These are phyloP conservation scores for Aleiodes leptofemur DNA, from an alignment of 2,888 invertebrate species.

Conservation along the genomic window DNA sequence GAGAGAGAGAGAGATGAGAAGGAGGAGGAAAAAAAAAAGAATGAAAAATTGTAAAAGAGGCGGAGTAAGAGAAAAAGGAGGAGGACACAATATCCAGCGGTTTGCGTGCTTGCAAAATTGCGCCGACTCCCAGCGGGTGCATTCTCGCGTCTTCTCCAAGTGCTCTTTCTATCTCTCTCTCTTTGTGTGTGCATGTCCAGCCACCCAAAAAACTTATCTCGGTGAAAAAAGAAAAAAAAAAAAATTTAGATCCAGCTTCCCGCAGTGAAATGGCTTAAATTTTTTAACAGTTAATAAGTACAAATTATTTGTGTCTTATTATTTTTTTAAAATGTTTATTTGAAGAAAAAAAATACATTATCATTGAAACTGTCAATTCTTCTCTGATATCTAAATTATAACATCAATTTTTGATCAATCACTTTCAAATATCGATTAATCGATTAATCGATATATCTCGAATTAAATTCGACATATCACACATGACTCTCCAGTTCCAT, in stretches of 20 bases:
- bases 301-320: slow-evolving; percentile 7
- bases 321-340: too few species aligned
- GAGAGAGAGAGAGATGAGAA: background rate
- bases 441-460: too few species aligned
- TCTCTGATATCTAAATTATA: too few species aligned
- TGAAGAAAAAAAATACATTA: too few species aligned
- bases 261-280: slow-evolving; percentile 24
- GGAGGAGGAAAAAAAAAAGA: background rate
- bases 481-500: too few species aligned
- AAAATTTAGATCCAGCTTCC: slow-evolving; percentile 15
- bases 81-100: slow-evolving; percentile 56
- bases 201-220: slow-evolving; percentile 45
- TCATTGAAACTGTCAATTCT: too few species aligned
- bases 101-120: slow-evolving; percentile 57
- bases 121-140: slow-evolving; percentile 47
- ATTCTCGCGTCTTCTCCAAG: slow-evolving; percentile 11
- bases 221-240: slow-evolving; percentile 17
- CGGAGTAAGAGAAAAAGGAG: slow-evolving; percentile 32
- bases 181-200: slow-evolving; percentile 26
- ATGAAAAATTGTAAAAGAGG: background rate
- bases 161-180: background rate
- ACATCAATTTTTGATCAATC: too few species aligned
- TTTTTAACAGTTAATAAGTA: slow-evolving; percentile 33
- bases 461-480: too few species aligned
- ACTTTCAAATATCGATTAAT: too few species aligned